Evolutionary conservation across 2,113 vertebrate species (phyloP).

Genomic region (Symphodus melops): DNA sequence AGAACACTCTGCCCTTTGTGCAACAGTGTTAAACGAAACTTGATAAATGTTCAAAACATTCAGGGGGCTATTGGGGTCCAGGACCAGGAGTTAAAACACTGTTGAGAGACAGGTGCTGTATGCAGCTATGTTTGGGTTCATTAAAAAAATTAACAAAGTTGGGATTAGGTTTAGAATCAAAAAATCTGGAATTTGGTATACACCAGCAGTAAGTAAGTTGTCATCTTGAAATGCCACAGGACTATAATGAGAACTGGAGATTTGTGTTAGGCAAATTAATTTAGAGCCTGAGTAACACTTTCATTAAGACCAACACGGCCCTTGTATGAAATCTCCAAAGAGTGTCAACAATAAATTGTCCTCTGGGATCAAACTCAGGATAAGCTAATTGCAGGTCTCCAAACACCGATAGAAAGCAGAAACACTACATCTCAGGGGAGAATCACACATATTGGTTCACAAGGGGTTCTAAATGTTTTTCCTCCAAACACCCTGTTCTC

Average conservation of each 20-base stretch:
- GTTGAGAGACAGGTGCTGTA: constrained; percentile 57
- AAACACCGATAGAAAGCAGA: constrained; percentile 32
- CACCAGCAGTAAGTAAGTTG: constrained; percentile 15
- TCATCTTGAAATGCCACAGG: constrained; percentile 4
- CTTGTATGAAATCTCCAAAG: constrained; percentile 8
- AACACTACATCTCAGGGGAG: constrained; percentile 42
- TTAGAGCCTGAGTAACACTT: constrained; percentile 13
- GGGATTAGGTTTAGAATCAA: constrained; percentile 28
- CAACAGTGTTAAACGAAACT: constrained; percentile 65
- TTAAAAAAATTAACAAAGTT: constrained; percentile 12
- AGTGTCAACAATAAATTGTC: constrained; percentile 41
- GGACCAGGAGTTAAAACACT: constrained; percentile 48
- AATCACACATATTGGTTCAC: constrained; percentile 63
- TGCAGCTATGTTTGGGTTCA: constrained; percentile 40
- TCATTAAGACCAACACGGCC: background rate
- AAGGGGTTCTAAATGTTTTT: constrained; percentile 61
- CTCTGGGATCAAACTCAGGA: constrained; percentile 26
- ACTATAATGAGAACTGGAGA: constrained; percentile 5
- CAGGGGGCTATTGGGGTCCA: constrained; percentile 54
- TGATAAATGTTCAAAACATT: constrained; percentile 70
- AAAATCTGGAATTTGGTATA: constrained; percentile 20
- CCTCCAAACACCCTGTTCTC: constrained; percentile 70
- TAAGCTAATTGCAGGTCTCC: constrained; percentile 41
- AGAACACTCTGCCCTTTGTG: constrained; percentile 75
- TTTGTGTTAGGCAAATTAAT: constrained; percentile 6